These are phyloP conservation scores for Macaca fascicularis DNA, from an alignment of 2,113 vertebrate species.

Conservation along the genomic window T2T-MFA8v1.1 NC_088377.1:119940501-119941000, in stretches of 20 bases:
- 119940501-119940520: background rate
- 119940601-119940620: background rate
- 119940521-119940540: background rate
- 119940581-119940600: background rate
- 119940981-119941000: background rate
- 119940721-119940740: background rate
- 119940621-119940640: background rate
- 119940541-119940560: background rate
- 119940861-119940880: background rate
- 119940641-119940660: background rate
- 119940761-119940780: background rate
- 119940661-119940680: background rate
- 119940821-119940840: background rate
- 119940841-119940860: background rate
- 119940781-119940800: background rate
- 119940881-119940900: background rate
- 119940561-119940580: background rate
- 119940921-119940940: background rate
- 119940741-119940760: background rate
- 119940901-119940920: background rate
- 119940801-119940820: background rate
- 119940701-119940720: background rate
- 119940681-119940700: background rate
- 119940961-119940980: background rate
- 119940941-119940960: background rate